phyloP scores from a whole-genome alignment of 1,140 invertebrate genomes.

The Paralvinella palmiformis region DNA sequence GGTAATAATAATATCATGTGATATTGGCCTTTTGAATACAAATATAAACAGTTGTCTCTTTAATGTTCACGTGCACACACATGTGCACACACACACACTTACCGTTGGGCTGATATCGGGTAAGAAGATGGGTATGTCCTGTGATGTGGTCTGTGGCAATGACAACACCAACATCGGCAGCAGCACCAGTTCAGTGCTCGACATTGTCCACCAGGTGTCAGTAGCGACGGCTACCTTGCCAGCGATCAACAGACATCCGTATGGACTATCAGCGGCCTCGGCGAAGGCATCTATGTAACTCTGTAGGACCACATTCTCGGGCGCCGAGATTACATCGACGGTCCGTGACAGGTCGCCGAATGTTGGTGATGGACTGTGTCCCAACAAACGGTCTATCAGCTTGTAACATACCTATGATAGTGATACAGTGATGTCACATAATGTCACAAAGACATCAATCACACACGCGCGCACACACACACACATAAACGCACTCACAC shows the following conservation, averaged over 20 bases:
- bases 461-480: no score
- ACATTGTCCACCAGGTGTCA: slow-evolving; percentile 69
- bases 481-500: no score
- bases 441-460: no score
- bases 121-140: slow-evolving; percentile 74
- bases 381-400: slow-evolving; percentile 66
- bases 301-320: slow-evolving; percentile 68
- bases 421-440: no score
- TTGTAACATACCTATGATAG: slow-evolving; percentile 63
- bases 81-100: background rate
- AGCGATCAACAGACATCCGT: slow-evolving; percentile 70
- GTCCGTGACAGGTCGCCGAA: slow-evolving; percentile 47
- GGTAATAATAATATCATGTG: background rate
- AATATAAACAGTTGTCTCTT: background rate
- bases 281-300: slow-evolving; percentile 67
- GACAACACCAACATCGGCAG: slow-evolving; percentile 61
- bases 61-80: background rate
- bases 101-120: slow-evolving; percentile 70
- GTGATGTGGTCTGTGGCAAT: slow-evolving; percentile 60
- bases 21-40: background rate
- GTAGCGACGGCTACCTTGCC: slow-evolving; percentile 71
- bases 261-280: slow-evolving; percentile 68
- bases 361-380: slow-evolving; percentile 48
- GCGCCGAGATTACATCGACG: slow-evolving; percentile 56
- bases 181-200: slow-evolving; percentile 67